These are phyloP conservation scores for Volucella zonaria DNA, from an alignment of 2,888 invertebrate species.

Conservation along the genomic window DNA sequence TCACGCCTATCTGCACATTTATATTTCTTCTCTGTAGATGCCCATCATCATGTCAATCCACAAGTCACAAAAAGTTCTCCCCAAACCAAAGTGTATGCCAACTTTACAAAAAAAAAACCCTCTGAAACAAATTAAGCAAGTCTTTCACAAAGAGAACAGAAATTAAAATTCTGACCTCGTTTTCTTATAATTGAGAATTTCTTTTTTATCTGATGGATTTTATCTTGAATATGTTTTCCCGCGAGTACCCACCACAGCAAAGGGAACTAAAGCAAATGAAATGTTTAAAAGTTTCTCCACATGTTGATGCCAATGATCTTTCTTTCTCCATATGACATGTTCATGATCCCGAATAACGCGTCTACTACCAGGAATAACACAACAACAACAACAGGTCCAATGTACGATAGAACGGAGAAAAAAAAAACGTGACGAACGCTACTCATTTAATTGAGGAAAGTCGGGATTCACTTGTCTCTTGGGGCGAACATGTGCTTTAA, in stretches of 20 bases:
- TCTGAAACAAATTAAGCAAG: no score
- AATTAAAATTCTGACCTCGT: slow-evolving; percentile 45
- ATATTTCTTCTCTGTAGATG: no score
- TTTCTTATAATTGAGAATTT: slow-evolving; percentile 14
- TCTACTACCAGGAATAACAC: slow-evolving; percentile 34
- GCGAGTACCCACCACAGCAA: slow-evolving; percentile 33
- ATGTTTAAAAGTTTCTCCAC: slow-evolving; percentile 18
- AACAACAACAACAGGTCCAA: slow-evolving; percentile 15
- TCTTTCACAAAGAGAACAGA: no score
- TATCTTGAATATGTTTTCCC: slow-evolving; percentile 33
- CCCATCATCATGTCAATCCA: no score
- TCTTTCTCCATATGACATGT: slow-evolving; percentile 15
- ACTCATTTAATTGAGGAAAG: slow-evolving; percentile 47
- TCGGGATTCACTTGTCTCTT: slow-evolving; percentile 51
- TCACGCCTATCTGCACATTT: no score
- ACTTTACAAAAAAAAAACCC: no score
- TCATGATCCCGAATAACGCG: slow-evolving; percentile 37
- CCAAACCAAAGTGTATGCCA: no score
- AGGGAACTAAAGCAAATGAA: not conserved
- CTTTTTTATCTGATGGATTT: slow-evolving; percentile 9
- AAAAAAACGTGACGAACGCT: slow-evolving; percentile 54
- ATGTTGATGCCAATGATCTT: slow-evolving; percentile 27
- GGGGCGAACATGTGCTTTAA: slow-evolving; percentile 46
- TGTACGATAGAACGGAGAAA: not conserved
- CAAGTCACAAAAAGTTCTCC: no score